phyloP scores from a whole-genome alignment of 2,888 invertebrate species.

The Selenia dentaria region DNA sequence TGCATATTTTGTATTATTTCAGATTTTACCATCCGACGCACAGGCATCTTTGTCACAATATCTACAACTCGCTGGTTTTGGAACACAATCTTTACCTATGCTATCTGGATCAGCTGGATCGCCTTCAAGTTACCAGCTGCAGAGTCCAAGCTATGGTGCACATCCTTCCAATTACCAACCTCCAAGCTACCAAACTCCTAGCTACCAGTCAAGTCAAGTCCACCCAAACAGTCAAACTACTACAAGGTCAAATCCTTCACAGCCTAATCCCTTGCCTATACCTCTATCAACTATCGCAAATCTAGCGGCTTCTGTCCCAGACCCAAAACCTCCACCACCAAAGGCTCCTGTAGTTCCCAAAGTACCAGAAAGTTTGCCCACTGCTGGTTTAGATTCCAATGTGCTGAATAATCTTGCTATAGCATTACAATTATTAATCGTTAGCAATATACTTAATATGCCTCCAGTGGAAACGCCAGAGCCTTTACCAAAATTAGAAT shows the following conservation, averaged over 20 bases:
- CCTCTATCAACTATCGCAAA: conserved; percentile 13
- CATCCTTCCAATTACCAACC: not conserved
- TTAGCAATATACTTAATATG: conserved; percentile 62
- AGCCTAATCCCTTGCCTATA: conserved; percentile 2
- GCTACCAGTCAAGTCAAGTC: not conserved
- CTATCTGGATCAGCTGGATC: not conserved
- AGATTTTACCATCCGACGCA: conserved; percentile 35
- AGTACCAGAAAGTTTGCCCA: conserved; percentile 3
- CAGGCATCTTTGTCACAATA: conserved; percentile 14
- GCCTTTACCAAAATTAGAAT: not conserved
- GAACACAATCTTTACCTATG: not conserved
- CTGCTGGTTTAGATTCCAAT: conserved; percentile 46
- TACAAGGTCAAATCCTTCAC: conserved; percentile 1
- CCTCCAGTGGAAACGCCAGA: conserved; percentile 36
- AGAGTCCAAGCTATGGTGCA: not conserved
- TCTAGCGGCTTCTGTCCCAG: conserved; percentile 4
- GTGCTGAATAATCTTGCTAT: conserved; percentile 70
- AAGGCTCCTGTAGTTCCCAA: conserved; percentile 13
- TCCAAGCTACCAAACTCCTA: conserved; percentile 3
- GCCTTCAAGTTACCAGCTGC: not conserved
- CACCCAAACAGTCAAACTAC: not conserved
- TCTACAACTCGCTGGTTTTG: not conserved
- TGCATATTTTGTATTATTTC: too few species aligned
- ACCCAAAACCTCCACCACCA: not conserved
- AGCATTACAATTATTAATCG: conserved; percentile 63